Percentiles rank a stretch among this genome's conserved stretches.
phyloP scores from a whole-genome alignment of 2,888 invertebrate species.

The Drosophila fungiperda region DNA sequence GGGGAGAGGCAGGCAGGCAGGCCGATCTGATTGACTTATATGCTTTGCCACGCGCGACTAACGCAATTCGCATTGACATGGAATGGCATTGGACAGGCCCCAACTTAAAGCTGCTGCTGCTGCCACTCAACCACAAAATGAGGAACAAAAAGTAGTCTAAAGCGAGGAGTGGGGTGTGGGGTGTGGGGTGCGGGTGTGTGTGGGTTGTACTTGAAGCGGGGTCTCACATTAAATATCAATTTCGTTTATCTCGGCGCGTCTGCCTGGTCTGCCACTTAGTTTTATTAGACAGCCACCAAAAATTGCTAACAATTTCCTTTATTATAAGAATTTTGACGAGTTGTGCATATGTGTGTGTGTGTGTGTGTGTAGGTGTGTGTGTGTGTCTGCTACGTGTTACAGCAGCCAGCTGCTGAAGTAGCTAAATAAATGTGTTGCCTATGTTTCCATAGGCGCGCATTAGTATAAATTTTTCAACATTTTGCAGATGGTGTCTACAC shows the following conservation, averaged over 20 bases:
- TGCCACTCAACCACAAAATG: slow-evolving; percentile 50
- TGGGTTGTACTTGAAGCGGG: background rate
- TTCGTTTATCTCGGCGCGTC: slow-evolving; percentile 70
- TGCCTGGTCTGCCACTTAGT: slow-evolving; percentile 70
- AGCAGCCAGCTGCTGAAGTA: slow-evolving; percentile 63
- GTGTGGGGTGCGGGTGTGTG: background rate
- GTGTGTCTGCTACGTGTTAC: slow-evolving; percentile 62
- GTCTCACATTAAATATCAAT: slow-evolving; percentile 75
- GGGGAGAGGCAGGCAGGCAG: slow-evolving; percentile 30
- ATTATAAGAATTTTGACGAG: slow-evolving; percentile 57
- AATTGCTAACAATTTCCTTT: slow-evolving; percentile 79
- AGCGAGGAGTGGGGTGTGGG: background rate
- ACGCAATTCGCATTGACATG: slow-evolving; percentile 61
- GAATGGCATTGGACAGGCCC: slow-evolving; percentile 61
- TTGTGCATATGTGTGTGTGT: slow-evolving; percentile 18
- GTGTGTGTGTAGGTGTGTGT: slow-evolving; percentile 17
- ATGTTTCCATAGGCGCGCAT: slow-evolving; percentile 60
- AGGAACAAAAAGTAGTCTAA: slow-evolving; percentile 6
- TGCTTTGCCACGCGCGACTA: slow-evolving; percentile 66
- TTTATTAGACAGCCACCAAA: slow-evolving; percentile 71
- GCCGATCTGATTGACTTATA: slow-evolving; percentile 76
- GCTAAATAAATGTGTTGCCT: slow-evolving; percentile 65
- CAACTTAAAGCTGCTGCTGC: slow-evolving; percentile 36
- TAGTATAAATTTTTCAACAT: slow-evolving; percentile 73
- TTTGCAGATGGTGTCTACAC: slow-evolving; percentile 18